Conservation (phyloP, 2,113 vertebrate genomes). For the Otis tarda region DNA sequence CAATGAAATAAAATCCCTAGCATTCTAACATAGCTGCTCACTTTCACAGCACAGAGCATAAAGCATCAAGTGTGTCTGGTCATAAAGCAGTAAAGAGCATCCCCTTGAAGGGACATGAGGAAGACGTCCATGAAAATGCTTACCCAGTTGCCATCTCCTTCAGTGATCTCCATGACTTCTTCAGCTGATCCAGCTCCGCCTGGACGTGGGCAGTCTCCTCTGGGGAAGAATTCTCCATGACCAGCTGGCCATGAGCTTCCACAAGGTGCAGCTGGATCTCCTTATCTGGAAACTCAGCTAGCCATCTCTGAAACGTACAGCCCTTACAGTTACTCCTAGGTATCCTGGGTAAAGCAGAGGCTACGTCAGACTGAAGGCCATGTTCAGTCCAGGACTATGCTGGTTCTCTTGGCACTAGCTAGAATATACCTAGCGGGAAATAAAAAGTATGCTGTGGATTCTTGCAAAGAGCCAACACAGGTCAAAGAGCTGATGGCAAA, state of each 20-base stretch:
- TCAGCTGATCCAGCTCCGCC: slow-evolving; percentile 78
- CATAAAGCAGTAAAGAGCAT: background rate
- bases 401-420: slow-evolving; percentile 29
- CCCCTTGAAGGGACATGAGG: background rate
- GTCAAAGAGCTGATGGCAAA: slow-evolving; percentile 6
- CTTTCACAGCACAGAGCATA: background rate
- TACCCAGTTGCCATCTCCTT: slow-evolving; percentile 60
- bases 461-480: background rate
- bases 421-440: background rate
- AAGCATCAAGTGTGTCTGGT: background rate
- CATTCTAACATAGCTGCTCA: background rate
- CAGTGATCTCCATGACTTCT: slow-evolving; percentile 69
- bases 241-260: slow-evolving; percentile 75
- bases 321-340: slow-evolving; percentile 42
- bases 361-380: slow-evolving; percentile 25
- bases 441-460: slow-evolving; percentile 9
- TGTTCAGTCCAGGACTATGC: background rate
- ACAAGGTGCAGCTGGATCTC: slow-evolving; percentile 83
- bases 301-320: slow-evolving; percentile 76
- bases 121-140: background rate
- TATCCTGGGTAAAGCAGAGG: slow-evolving; percentile 10
- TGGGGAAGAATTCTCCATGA: slow-evolving; percentile 81
- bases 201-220: slow-evolving; percentile 81
- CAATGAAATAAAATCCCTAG: background rate
- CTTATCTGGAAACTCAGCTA: slow-evolving; percentile 86